Evolutionary conservation across 35 echinoderm and acorn worm genomes (phyloP).

Genomic region (Diadema setosum): DNA sequence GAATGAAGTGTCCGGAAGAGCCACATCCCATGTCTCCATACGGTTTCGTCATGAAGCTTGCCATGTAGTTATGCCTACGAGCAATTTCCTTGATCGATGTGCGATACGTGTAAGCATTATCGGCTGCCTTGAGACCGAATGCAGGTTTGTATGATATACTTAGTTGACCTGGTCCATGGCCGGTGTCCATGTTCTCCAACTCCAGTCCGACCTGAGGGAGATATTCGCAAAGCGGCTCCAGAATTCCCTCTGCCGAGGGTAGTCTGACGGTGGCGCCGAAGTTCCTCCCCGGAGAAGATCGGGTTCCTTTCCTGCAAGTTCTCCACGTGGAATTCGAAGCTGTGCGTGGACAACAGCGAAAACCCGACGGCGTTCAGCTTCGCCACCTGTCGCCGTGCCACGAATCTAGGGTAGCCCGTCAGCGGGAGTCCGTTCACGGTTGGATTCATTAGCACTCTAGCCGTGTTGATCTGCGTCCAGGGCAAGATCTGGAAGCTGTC

Average conservation of each 20-base stretch:
- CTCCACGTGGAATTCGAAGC: constrained; percentile 56
- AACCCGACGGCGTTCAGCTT: constrained; percentile 4
- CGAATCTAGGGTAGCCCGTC: not conserved
- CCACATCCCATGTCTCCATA: constrained; percentile 25
- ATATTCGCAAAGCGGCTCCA: constrained; percentile 14
- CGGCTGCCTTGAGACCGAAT: constrained; percentile 53
- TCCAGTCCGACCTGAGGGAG: constrained; percentile 63
- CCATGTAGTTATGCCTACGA: constrained; percentile 10
- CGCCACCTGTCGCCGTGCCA: constrained; percentile 26
- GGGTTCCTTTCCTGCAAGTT: constrained; percentile 40
- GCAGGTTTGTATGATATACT: constrained; percentile 59
- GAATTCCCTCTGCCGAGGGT: not conserved
- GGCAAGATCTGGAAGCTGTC: constrained; percentile 45
- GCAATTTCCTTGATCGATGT: constrained; percentile 67
- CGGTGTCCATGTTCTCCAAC: constrained; percentile 52
- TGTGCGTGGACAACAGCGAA: constrained; percentile 32
- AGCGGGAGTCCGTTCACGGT: not conserved
- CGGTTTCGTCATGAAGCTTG: constrained; percentile 60
- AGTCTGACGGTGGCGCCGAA: constrained; percentile 29
- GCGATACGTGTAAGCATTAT: constrained; percentile 54
- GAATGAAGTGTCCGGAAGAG: constrained; percentile 47
- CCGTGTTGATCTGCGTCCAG: constrained; percentile 41
- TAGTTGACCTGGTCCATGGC: constrained; percentile 54
- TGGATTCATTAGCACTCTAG: constrained; percentile 37
- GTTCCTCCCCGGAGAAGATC: constrained; percentile 6